Percentiles rank a stretch among this genome's conserved stretches.
These are phyloP conservation scores for Spongilla lacustris DNA, from an alignment of 37 sponge, comb jelly and placozoan species.

Conservation along the genomic window DNA sequence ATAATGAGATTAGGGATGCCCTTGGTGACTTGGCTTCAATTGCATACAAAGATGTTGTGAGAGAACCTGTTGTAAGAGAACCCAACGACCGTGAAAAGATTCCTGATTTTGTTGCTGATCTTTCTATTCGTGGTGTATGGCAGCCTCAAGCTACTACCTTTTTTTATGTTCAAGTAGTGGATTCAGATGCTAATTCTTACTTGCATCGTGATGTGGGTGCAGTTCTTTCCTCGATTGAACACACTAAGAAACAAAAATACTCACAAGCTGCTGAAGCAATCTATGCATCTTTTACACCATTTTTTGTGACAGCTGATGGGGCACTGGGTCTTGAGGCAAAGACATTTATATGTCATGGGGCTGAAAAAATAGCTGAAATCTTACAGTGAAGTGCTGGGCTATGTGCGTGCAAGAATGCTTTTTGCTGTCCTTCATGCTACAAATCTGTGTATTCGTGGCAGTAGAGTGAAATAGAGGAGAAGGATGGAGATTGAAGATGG, in stretches of 20 bases:
- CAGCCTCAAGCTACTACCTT: constrained; percentile 38
- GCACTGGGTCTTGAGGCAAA: constrained; percentile 34
- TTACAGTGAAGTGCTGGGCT: too few relatives aligned
- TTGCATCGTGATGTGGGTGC: not conserved
- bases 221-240: constrained; percentile 21
- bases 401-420: too few relatives aligned
- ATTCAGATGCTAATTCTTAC: constrained; percentile 39
- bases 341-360: not conserved
- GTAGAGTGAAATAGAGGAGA: too few relatives aligned
- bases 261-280: constrained; percentile 12
- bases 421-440: too few relatives aligned
- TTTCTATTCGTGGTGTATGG: too few relatives aligned
- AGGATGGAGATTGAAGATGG: too few relatives aligned
- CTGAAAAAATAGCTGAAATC: constrained; percentile 4
- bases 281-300: constrained; percentile 39
- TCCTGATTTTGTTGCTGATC: constrained; percentile 15
- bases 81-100: not conserved
- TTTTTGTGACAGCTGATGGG: constrained; percentile 48
- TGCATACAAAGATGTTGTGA: constrained; percentile 31
- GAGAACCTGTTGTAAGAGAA: constrained; percentile 47
- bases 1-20: constrained; percentile 58
- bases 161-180: constrained; percentile 54
- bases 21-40: constrained; percentile 41
- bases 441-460: too few relatives aligned
- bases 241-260: constrained; percentile 10